A percentile compares a stretch with the other conserved stretches of the same genome.
Conservation (phyloP, 2,113 vertebrate species). For the Centrocercus urophasianus region DNA sequence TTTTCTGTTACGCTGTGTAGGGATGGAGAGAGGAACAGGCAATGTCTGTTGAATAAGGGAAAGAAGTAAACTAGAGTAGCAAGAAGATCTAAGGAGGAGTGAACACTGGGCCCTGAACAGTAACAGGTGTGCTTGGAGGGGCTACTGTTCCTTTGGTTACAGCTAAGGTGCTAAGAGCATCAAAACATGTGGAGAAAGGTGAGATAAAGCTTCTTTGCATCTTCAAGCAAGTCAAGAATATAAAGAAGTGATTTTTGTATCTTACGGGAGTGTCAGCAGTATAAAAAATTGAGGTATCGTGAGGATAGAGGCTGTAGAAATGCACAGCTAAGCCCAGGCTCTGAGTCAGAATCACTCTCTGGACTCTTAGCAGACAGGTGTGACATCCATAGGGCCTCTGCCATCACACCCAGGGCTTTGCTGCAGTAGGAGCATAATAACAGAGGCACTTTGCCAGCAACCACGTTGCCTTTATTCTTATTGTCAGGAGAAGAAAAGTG, state of each 20-base stretch:
- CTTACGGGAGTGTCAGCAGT: neutral
- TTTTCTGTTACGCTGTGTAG: neutral
- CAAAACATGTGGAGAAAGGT: neutral
- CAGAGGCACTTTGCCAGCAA: neutral
- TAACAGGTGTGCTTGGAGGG: neutral
- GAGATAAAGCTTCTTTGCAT: neutral
- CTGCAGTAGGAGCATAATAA: rapidly evolving
- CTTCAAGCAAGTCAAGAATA: neutral
- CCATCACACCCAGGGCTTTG: neutral
- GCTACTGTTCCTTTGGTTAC: neutral
- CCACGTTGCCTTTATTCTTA: neutral
- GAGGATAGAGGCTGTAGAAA: neutral
- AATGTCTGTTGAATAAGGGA: neutral
- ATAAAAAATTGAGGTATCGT: neutral
- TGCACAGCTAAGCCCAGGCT: neutral
- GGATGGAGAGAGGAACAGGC: neutral
- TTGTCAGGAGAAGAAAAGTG: neutral
- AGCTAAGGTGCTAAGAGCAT: neutral
- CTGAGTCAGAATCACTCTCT: neutral
- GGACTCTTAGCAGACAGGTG: neutral
- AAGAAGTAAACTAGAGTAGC: neutral
- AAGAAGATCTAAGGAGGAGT: neutral
- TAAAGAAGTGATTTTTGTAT: neutral
- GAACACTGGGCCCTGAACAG: neutral
- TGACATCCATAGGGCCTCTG: neutral